Conservation (phyloP, 2,797 vertebrate species). For the Galagoides demidoff region DNA sequence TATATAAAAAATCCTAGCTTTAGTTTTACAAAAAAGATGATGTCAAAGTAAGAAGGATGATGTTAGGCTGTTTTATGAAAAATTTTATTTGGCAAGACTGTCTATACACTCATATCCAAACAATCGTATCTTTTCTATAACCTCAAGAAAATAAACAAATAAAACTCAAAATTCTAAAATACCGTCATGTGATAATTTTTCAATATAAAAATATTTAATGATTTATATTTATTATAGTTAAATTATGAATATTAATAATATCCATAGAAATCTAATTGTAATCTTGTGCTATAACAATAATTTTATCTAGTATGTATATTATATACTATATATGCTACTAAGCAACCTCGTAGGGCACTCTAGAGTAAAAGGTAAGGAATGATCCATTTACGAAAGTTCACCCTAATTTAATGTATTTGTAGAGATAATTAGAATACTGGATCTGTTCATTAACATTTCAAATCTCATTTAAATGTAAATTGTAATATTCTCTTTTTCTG, state of each 20-base stretch:
- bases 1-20: too few relatives aligned
- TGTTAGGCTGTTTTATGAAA: not conserved
- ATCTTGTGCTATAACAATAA: not conserved
- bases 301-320: not conserved
- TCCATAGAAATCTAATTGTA: not conserved
- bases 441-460: slow-evolving; percentile 92
- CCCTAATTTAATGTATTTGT: slow-evolving; percentile 89
- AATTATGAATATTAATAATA: not conserved
- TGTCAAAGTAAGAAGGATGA: not conserved
- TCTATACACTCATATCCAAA: not conserved
- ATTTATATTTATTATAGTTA: not conserved
- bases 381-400: slow-evolving; percentile 87
- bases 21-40: not conserved
- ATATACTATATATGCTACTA: not conserved
- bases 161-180: not conserved
- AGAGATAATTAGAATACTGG: slow-evolving; percentile 89
- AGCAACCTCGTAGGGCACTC: not conserved
- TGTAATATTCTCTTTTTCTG: slow-evolving; percentile 90
- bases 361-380: slow-evolving; percentile 73
- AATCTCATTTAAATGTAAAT: slow-evolving; percentile 93
- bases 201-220: not conserved
- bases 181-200: not conserved
- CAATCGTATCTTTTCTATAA: not conserved
- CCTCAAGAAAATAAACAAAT: not conserved
- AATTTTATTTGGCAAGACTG: not conserved